A percentile compares a stretch with the other conserved stretches of the same genome.
Evolutionary conservation across 2,797 vertebrate genomes (phyloP).

Genomic region (Phaenicophaeus curvirostris): DNA sequence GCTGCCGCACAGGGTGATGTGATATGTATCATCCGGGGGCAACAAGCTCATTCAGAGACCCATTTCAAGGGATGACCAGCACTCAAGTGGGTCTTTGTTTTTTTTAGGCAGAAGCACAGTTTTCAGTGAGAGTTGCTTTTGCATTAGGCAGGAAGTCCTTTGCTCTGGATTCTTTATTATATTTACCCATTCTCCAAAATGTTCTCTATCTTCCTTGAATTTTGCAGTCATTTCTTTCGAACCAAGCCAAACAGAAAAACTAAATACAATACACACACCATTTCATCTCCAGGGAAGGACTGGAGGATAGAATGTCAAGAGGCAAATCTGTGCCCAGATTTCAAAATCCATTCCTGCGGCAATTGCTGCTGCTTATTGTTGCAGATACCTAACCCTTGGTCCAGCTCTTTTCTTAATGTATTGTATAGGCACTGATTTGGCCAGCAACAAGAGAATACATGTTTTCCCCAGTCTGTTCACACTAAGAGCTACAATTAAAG

Average conservation of each 20-base stretch:
- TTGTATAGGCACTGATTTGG: slow-evolving; percentile 16
- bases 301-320: not conserved
- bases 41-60: not conserved
- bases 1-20: not conserved
- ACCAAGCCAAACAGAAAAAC: not conserved
- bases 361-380: not conserved
- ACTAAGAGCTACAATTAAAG: slow-evolving; percentile 26
- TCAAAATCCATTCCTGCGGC: not conserved
- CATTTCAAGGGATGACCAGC: not conserved
- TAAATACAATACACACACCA: not conserved
- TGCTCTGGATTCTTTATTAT: not conserved
- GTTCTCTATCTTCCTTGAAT: not conserved
- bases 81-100: not conserved
- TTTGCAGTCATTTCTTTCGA: not conserved
- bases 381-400: not conserved
- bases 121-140: not conserved
- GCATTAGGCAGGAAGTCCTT: not conserved
- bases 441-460: not conserved
- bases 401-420: not conserved
- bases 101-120: not conserved
- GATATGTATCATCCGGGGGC: not conserved
- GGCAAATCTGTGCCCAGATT: not conserved
- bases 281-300: not conserved
- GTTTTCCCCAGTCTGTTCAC: not conserved
- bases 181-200: not conserved